phyloP scores from a whole-genome alignment of 2,113 vertebrate genomes.

The Pluvialis apricaria region DNA sequence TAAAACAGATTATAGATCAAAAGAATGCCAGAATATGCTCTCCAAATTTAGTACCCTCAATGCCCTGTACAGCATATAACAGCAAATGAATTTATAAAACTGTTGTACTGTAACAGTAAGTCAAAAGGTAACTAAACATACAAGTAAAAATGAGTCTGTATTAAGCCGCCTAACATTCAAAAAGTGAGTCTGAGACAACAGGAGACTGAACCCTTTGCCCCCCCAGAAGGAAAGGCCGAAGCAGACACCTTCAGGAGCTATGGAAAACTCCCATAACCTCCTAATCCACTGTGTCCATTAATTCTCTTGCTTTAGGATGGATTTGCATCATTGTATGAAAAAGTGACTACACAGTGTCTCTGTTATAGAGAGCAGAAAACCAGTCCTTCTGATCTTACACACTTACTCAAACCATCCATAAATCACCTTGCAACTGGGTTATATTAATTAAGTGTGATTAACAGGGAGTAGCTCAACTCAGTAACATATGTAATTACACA shows the following conservation, averaged over 20 bases:
- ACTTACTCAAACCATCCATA: not conserved
- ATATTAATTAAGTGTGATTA: conserved; percentile 33
- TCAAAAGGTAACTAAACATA: not conserved
- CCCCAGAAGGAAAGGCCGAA: not conserved
- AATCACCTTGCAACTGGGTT: not conserved
- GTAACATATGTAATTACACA: not conserved
- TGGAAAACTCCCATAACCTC: not conserved
- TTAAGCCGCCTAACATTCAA: not conserved
- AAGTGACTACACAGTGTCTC: not conserved
- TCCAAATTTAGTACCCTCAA: not conserved
- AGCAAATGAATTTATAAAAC: not conserved
- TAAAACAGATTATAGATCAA: not conserved
- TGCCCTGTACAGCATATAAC: not conserved
- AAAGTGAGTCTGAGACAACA: not conserved
- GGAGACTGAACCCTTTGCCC: not conserved
- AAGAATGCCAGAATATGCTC: not conserved
- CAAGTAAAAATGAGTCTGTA: not conserved
- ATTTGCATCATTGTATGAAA: not conserved
- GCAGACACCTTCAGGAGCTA: not conserved
- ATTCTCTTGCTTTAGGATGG: not conserved
- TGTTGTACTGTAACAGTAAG: not conserved
- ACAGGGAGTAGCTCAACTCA: not conserved
- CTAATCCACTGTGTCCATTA: not conserved
- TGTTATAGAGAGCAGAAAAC: not conserved
- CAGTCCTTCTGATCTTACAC: not conserved